These are phyloP conservation scores for Epinephelus lanceolatus DNA, from an alignment of 2,113 vertebrate species.

Conservation along the genomic window DNA sequence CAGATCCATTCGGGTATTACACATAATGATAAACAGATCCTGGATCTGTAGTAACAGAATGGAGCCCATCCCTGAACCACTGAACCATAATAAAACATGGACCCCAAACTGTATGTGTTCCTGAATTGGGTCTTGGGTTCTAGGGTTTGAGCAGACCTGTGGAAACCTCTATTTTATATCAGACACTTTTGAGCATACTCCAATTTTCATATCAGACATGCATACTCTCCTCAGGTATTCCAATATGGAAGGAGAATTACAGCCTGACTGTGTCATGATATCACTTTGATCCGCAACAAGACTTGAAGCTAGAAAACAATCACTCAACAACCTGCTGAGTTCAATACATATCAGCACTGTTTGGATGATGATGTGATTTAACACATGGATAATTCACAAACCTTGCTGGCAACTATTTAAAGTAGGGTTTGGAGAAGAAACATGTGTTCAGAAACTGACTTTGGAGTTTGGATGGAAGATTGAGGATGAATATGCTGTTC, in stretches of 20 bases:
- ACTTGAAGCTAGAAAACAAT: not conserved
- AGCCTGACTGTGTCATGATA: not conserved
- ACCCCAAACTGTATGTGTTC: too few relatives aligned
- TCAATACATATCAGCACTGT: not conserved
- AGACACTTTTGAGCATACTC: not conserved
- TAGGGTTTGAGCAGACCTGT: too few relatives aligned
- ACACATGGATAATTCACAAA: not conserved
- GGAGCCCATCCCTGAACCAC: too few relatives aligned
- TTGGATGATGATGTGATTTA: not conserved
- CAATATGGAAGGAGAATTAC: too few relatives aligned
- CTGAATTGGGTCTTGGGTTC: too few relatives aligned
- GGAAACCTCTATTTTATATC: not conserved
- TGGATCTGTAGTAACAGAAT: too few relatives aligned
- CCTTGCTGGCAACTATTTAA: not conserved
- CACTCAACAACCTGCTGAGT: not conserved
- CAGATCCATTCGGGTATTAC: too few relatives aligned
- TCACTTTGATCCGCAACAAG: not conserved
- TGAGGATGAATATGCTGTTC: not conserved
- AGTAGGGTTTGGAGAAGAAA: too few relatives aligned
- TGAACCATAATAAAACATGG: too few relatives aligned
- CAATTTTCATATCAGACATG: not conserved
- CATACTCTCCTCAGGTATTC: not conserved
- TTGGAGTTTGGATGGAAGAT: too few relatives aligned
- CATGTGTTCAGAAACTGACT: too few relatives aligned
- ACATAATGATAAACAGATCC: too few relatives aligned